Conservation (phyloP, 2,797 vertebrate genomes). For the Hozukius guyotensis region DNA sequence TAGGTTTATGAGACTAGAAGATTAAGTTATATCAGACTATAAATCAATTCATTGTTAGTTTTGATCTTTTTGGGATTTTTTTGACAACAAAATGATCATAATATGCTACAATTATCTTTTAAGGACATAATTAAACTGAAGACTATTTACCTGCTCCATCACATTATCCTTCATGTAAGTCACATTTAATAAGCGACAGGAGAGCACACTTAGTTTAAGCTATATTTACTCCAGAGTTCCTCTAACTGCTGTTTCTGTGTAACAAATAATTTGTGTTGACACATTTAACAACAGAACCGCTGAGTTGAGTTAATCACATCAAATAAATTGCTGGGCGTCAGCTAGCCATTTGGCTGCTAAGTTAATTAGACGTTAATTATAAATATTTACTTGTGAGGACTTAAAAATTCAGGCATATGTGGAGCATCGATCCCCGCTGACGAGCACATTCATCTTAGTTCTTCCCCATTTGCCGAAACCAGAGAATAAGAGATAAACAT, state of each 20-base stretch:
- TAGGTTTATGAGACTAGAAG: not conserved
- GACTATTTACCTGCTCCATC: not conserved
- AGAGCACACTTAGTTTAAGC: not conserved
- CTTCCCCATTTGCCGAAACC: not conserved
- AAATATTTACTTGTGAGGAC: constrained; percentile 6
- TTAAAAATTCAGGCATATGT: not conserved
- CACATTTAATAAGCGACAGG: not conserved
- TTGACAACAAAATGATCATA: not conserved
- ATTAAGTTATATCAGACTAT: not conserved
- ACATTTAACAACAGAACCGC: constrained; percentile 1
- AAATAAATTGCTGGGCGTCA: constrained; percentile 7
- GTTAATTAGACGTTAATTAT: constrained; percentile 26
- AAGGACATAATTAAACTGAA: not conserved
- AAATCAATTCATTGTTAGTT: not conserved
- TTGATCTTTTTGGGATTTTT: not conserved
- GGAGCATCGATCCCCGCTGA: constrained; percentile 6
- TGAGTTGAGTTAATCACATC: constrained; percentile 2
- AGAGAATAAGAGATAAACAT: constrained; percentile 24
- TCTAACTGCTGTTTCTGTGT: not conserved
- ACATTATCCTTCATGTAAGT: not conserved
- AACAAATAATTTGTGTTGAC: constrained; percentile 3
- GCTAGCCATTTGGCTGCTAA: not conserved
- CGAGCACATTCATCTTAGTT: constrained; percentile 1
- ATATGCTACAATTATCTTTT: not conserved
- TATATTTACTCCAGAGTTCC: not conserved